Evolutionary conservation across 2,888 invertebrate species (phyloP), one percentile per base, ranked within the genome.

Genomic region (Sesamia inferens): DNA sequence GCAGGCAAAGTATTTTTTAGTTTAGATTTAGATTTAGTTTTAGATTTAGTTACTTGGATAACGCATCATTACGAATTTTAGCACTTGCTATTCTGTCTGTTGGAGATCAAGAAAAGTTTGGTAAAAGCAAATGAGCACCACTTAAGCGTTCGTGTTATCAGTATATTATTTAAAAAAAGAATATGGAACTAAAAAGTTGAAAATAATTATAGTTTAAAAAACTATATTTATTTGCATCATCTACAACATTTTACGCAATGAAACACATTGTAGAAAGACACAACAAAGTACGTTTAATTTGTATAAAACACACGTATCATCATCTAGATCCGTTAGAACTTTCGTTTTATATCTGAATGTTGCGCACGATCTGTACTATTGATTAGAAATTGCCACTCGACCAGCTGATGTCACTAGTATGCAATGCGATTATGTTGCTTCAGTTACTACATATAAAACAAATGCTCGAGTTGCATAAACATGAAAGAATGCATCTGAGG

Each of bases 381-480:
- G 93, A 93, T 94, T 94, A 94, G 94, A 94, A 94, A 94, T 90
- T 93, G 92, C 90, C 87, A 87, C 90, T 88, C 81, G 76, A 82
- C 83, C 81, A 84, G 86, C 88, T 94, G 93, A 94, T 93, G 94
- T 94, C 94, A 94, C 86, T 88, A 66, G 68, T 66, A 78, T 81
- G 83, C 85, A 84, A 86, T 88, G 86, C 81, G 78, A 83, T 86
- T 85, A 84, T 82, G 67, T 74, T 83, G 71, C 79, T 75, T 72
- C 22, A 64, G 71, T 84, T 82, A 85, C 84, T 80, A 68, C 84
- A 85, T 64, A 68, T 13, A 61, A 78, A 84, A 72, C 54, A 82
- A 81, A 82, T 82, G 78, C 51, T 59, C 65, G 64, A 57, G 66
- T 81, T 82, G 71, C 78, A 78, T 71, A 78, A 78, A 76, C 73